Evolutionary conservation across 2,113 vertebrate species (phyloP), one percentile per base, ranked within the genome.

Genomic region (Sakesphorus luctuosus): DNA sequence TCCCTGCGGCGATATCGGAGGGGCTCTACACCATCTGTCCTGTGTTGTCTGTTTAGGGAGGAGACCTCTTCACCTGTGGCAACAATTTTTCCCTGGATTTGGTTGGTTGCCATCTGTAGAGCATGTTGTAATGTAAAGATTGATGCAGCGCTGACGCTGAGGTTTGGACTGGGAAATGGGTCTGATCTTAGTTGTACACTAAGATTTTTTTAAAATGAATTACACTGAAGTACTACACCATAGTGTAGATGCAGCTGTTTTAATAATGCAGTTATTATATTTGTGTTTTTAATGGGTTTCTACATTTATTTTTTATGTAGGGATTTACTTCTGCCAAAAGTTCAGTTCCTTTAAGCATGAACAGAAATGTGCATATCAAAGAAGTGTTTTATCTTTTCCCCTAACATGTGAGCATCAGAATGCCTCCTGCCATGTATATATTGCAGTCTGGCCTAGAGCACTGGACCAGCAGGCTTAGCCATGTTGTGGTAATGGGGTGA

Each of bases 231-330:
- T 96, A 90, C 93, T 97, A 94, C 93, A 90, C 94, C 89, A 77
- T 94, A 95, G 89, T 96, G 95, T 96, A 95, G 96, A 25, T 94
- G 86, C 79, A 91, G 68, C 90, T 74, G 63, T 90, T 91, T 80
- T 89, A 92, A 86, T 92, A 90, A 90, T 84, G 87, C 79, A 73
- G 0, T 89, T 67, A 44, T 89, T 95, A 14, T 90, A 63, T 75
- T 61, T 67, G 36, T 97, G 91, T 47, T 89, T 95, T 95, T 94
- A 84, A 92, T 93, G 50, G 35, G 74, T 97, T 95, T 97, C 91
- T 96, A 93, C 49, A 9, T 92, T 85, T 95, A 68, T 84, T 67
- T 97, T 93, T 91, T 91, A 95, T 72, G 87, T 95, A 86, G 96
- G 87, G 80, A 72, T 95, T 94, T 74, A 77, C 82, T 94, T 93